Percentiles rank a stretch among this genome's conserved stretches.
Conservation (phyloP, 2,113 vertebrate species). For the Gobiocypris rarus region DNA sequence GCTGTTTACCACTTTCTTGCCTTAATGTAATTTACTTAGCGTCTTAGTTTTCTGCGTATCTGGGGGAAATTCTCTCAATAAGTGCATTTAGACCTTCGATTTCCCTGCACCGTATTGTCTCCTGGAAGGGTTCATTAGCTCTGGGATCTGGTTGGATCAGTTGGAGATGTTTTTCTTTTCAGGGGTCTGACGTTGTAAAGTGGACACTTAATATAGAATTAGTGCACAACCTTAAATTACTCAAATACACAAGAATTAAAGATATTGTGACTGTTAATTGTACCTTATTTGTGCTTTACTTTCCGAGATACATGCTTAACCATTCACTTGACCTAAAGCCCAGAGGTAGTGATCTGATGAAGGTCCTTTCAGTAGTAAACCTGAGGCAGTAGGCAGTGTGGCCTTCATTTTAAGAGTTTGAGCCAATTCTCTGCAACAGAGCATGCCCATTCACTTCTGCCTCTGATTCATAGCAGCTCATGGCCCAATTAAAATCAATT, state of each 20-base stretch:
- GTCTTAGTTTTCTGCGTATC: conserved; percentile 41
- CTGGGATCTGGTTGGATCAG: conserved; percentile 62
- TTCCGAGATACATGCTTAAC: not conserved
- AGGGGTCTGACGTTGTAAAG: conserved; percentile 47
- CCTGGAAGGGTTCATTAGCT: conserved; percentile 70
- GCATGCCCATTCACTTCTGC: not conserved
- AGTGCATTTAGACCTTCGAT: conserved; percentile 61
- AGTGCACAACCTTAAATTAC: not conserved
- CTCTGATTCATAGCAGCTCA: conserved; percentile 8
- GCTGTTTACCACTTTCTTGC: conserved; percentile 30
- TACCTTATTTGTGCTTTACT: not conserved
- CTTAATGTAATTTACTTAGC: conserved; percentile 23
- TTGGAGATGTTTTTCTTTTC: conserved; percentile 56
- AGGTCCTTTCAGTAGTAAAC: not conserved
- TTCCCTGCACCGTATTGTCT: conserved; percentile 51
- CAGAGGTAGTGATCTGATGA: not conserved
- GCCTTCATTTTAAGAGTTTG: not conserved
- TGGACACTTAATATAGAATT: conserved; percentile 37
- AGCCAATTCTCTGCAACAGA: not conserved
- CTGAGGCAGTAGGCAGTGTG: not conserved
- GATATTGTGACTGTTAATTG: not conserved
- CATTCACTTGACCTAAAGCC: conserved; percentile 11
- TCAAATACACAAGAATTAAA: not conserved
- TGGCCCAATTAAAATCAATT: conserved; percentile 39
- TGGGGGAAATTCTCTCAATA: conserved; percentile 62